phyloP scores from a whole-genome alignment of 2,888 invertebrate species.

The Metacarcinus magister region DNA sequence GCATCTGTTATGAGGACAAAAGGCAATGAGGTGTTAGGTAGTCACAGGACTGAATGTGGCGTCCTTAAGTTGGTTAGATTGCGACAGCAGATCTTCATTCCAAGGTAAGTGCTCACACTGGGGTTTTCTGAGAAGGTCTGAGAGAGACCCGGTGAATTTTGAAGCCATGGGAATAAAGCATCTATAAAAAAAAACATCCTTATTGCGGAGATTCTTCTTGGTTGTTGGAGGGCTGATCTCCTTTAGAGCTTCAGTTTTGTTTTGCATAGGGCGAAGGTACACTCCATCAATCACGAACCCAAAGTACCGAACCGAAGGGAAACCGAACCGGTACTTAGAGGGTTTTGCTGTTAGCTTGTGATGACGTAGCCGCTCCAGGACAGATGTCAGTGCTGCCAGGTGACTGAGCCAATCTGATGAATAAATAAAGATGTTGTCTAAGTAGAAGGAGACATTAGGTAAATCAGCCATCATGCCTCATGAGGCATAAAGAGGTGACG shows the following conservation, averaged over 20 bases:
- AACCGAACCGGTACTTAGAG: conserved; percentile 55
- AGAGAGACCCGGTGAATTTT: no score
- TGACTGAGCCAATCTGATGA: conserved; percentile 21
- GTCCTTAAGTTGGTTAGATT: no score
- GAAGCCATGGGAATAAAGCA: no score
- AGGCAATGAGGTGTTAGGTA: no score
- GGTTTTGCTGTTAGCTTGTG: conserved; percentile 31
- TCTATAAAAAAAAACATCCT: conserved; percentile 63
- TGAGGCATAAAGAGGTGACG: no score
- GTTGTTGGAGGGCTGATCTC: background rate
- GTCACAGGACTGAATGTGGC: no score
- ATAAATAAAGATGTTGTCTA: conserved; percentile 55
- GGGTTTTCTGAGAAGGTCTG: no score
- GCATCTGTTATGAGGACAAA: no score
- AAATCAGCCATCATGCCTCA: conserved; percentile 58
- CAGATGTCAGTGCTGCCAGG: background rate
- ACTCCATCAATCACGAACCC: conserved; percentile 43
- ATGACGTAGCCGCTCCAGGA: background rate
- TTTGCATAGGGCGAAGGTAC: background rate
- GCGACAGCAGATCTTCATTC: no score
- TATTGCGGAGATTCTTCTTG: conserved; percentile 44
- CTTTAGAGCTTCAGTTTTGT: background rate
- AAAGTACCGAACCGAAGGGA: conserved; percentile 20
- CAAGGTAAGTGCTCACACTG: no score
- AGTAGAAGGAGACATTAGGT: conserved; percentile 54